Conservation (phyloP, 1,140 invertebrate genomes). For the Lasaia peninsularis region DNA sequence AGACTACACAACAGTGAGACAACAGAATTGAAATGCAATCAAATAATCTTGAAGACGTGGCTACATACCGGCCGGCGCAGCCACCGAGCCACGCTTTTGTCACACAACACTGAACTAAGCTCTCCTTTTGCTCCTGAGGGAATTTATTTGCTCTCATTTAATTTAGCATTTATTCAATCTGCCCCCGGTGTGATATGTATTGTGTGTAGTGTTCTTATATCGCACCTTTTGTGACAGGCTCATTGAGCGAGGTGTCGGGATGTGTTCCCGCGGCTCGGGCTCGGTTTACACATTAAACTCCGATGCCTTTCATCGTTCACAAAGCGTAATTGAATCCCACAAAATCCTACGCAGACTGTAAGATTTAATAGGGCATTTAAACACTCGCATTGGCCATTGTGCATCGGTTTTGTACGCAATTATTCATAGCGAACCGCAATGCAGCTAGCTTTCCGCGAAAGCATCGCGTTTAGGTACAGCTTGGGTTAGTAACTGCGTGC, state of each 20-base stretch:
- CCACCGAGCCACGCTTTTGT: slow-evolving; percentile 47
- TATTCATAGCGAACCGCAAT: slow-evolving; percentile 64
- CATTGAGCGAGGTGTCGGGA: slow-evolving; percentile 74
- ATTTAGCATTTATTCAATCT: slow-evolving; percentile 76
- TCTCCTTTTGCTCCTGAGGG: slow-evolving; percentile 55
- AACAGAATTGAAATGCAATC: slow-evolving; percentile 50
- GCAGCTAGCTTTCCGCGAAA: slow-evolving; percentile 56
- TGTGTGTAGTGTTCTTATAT: slow-evolving; percentile 59
- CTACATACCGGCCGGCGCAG: slow-evolving; percentile 34
- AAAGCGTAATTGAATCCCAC: slow-evolving; percentile 77
- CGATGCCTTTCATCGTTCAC: slow-evolving; percentile 72
- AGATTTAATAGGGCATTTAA: slow-evolving; percentile 77
- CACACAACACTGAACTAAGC: slow-evolving; percentile 53
- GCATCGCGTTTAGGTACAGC: slow-evolving; percentile 49
- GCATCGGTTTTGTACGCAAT: slow-evolving; percentile 66
- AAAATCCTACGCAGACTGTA: slow-evolving; percentile 71
- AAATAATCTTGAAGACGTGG: slow-evolving; percentile 38
- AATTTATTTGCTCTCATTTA: slow-evolving; percentile 76
- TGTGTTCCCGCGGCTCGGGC: slow-evolving; percentile 62
- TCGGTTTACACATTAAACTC: slow-evolving; percentile 68
- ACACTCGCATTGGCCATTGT: slow-evolving; percentile 75
- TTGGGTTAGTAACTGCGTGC: slow-evolving; percentile 37
- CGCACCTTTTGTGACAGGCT: slow-evolving; percentile 73
- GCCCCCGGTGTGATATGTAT: slow-evolving; percentile 55
- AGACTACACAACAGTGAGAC: slow-evolving; percentile 17